Conservation (phyloP, 2,113 vertebrate species). For the Hippocampus abdominalis region DNA sequence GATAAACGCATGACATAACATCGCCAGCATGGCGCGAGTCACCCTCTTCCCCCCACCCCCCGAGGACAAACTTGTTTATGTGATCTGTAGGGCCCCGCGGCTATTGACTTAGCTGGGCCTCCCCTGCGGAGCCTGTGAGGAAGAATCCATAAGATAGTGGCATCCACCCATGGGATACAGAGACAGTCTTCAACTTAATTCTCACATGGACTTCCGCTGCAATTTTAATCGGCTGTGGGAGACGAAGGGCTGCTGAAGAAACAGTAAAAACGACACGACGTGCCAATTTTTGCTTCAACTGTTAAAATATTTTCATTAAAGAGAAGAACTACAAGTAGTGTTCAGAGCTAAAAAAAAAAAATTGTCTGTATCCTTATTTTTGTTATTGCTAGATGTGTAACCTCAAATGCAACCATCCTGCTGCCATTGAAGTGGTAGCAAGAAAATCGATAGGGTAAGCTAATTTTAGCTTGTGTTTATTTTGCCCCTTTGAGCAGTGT, state of each 20-base stretch:
- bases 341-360: too few relatives aligned
- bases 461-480: too few relatives aligned
- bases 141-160: slow-evolving; percentile 21
- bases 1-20: slow-evolving; percentile 53
- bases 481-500: too few relatives aligned
- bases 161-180: slow-evolving; percentile 1
- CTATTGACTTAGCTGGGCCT: slow-evolving; percentile 61
- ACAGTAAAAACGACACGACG: background rate
- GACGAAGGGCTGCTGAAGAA: background rate
- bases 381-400: too few relatives aligned
- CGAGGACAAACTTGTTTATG: slow-evolving; percentile 49
- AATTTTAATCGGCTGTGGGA: background rate
- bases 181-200: slow-evolving; percentile 1
- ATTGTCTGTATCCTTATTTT: too few relatives aligned
- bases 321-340: background rate
- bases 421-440: too few relatives aligned
- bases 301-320: background rate
- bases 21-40: slow-evolving; percentile 35
- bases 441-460: too few relatives aligned
- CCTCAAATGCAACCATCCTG: too few relatives aligned
- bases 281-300: background rate
- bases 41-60: slow-evolving; percentile 41
- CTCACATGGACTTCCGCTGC: background rate
- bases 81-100: slow-evolving; percentile 26
- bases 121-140: slow-evolving; percentile 24